Evolutionary conservation across 2,113 vertebrate species (phyloP).

Genomic region (Oenanthe melanoleuca): DNA sequence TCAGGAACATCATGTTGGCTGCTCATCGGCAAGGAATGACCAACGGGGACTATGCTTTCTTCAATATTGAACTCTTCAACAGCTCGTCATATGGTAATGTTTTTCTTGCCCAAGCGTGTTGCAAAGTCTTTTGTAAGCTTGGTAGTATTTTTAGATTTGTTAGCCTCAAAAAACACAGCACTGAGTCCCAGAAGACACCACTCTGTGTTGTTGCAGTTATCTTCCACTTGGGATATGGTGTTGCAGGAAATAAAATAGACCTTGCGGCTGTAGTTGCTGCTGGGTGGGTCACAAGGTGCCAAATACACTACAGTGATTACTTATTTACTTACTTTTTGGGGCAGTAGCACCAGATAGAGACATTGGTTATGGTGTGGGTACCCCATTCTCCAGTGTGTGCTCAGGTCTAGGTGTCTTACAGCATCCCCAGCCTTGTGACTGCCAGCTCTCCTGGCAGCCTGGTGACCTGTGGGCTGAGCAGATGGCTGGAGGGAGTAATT

Average conservation of each 20-base stretch:
- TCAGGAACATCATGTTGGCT: conserved; percentile 92
- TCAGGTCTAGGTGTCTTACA: not conserved
- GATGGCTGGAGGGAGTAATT: not conserved
- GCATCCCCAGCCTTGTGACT: not conserved
- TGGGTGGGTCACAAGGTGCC: not conserved
- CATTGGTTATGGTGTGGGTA: not conserved
- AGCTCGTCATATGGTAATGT: conserved; percentile 91
- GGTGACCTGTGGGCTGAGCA: rapidly evolving
- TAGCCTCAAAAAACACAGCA: not conserved
- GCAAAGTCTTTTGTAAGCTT: conserved; percentile 6
- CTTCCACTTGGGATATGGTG: not conserved
- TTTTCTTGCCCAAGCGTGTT: not conserved
- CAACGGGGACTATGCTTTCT: conserved; percentile 88
- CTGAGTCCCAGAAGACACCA: not conserved
- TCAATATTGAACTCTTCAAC: conserved; percentile 98
- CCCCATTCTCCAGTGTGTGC: not conserved
- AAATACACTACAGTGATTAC: rapidly evolving
- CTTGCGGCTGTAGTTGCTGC: not conserved
- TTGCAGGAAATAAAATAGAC: not conserved
- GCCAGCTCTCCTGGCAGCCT: not conserved
- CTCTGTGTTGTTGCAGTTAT: not conserved
- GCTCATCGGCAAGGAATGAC: conserved; percentile 89
- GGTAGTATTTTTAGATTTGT: conserved; percentile 34
- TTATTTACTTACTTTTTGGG: not conserved
- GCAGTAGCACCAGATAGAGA: not conserved